Percentiles rank a stretch among this genome's conserved stretches.
These are phyloP conservation scores for Porites australiensis DNA, from an alignment of 64 coral and sea anemone genomes.

Conservation along the genomic window DNA sequence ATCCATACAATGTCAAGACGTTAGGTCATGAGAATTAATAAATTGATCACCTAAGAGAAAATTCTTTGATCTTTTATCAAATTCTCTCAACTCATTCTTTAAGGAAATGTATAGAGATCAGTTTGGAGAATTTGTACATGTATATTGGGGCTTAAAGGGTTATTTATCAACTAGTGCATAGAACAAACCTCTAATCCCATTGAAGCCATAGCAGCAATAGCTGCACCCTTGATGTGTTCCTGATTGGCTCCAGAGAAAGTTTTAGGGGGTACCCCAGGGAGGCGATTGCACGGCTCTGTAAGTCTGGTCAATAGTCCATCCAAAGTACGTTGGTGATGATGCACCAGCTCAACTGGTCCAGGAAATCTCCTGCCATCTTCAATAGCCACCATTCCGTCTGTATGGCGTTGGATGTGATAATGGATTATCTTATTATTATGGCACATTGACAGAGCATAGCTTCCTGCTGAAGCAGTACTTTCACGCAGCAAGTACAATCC, in stretches of 20 bases:
- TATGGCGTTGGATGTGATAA: constrained; percentile 84
- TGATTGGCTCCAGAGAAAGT: constrained; percentile 79
- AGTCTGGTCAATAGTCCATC: constrained; percentile 84
- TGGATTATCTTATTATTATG: constrained; percentile 92
- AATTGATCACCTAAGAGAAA: too few species aligned
- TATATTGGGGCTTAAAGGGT: too few species aligned
- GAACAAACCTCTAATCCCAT: constrained; percentile 80
- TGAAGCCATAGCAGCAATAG: constrained; percentile 75
- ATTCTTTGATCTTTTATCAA: too few species aligned
- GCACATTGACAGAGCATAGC: constrained; percentile 90
- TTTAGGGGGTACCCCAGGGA: constrained; percentile 56
- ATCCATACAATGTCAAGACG: too few species aligned
- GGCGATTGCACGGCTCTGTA: constrained; percentile 67
- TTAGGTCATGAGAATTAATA: too few species aligned
- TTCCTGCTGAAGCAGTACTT: constrained; percentile 83
- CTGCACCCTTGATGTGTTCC: constrained; percentile 83
- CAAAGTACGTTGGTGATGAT: constrained; percentile 58
- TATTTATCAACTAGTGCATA: too few species aligned
- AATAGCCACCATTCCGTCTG: constrained; percentile 87
- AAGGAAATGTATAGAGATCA: too few species aligned
- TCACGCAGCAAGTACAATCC: constrained; percentile 82
- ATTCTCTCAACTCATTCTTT: too few species aligned
- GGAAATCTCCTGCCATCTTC: constrained; percentile 83
- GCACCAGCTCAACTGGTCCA: constrained; percentile 87
- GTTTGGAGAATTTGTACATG: too few species aligned